Evolutionary conservation across 2,797 vertebrate genomes (phyloP).

Genomic region (Enteromius anoplus): DNA sequence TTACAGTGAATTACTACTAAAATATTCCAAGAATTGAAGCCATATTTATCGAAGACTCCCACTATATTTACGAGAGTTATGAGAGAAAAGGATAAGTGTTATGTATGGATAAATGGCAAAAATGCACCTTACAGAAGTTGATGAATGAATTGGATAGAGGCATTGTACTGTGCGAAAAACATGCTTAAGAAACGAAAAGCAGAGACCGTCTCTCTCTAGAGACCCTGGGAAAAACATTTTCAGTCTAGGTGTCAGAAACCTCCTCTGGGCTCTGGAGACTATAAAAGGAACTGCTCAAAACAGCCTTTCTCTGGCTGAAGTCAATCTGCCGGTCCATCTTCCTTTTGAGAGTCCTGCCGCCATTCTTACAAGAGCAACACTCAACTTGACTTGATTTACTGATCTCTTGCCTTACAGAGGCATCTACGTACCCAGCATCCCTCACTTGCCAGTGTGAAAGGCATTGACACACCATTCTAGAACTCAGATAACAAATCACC

Average conservation of each 20-base stretch:
- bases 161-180: slow-evolving; percentile 10
- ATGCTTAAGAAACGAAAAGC: not conserved
- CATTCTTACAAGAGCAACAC: slow-evolving; percentile 13
- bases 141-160: slow-evolving; percentile 15
- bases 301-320: slow-evolving; percentile 16
- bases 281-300: slow-evolving; percentile 23
- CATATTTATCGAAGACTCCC: not conserved
- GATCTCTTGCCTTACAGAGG: slow-evolving; percentile 27
- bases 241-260: slow-evolving; percentile 12
- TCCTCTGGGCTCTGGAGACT: slow-evolving; percentile 21
- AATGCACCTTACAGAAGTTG: not conserved
- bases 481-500: slow-evolving; percentile 27
- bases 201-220: not conserved
- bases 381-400: slow-evolving; percentile 32
- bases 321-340: slow-evolving; percentile 31
- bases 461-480: slow-evolving; percentile 25
- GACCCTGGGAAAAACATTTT: slow-evolving; percentile 31
- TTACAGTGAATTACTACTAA: not conserved
- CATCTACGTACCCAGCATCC: slow-evolving; percentile 25
- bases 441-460: slow-evolving; percentile 17
- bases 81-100: slow-evolving; percentile 9
- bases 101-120: slow-evolving; percentile 9
- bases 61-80: not conserved
- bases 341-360: slow-evolving; percentile 6
- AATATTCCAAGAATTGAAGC: not conserved